Conservation (phyloP, 92 coral and sea anemone genomes). For the Epizoanthus stellaris region DNA sequence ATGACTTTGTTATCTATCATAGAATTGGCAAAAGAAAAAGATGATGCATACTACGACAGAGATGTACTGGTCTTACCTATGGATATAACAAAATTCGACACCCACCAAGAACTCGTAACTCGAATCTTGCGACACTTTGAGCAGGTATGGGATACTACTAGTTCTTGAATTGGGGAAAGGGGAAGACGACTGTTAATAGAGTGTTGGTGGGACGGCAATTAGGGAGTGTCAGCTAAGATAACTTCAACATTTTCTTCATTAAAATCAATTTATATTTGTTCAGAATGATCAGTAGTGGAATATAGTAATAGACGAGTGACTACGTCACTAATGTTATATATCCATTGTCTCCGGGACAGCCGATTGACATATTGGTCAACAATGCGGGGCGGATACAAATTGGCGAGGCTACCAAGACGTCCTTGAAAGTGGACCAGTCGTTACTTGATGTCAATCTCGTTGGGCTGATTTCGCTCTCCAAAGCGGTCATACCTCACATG, state of each 20-base stretch:
- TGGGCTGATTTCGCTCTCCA: slow-evolving; percentile 63
- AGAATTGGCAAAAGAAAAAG: not conserved
- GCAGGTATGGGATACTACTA: slow-evolving; percentile 36
- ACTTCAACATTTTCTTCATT: not conserved
- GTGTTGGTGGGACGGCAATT: too few species aligned
- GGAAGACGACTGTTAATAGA: too few species aligned
- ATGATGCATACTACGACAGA: slow-evolving; percentile 1
- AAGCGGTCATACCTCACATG: slow-evolving; percentile 72
- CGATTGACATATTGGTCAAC: slow-evolving; percentile 67
- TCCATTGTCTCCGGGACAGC: not conserved
- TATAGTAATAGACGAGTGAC: not conserved
- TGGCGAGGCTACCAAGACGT: slow-evolving; percentile 9
- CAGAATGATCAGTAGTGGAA: not conserved
- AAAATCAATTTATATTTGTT: not conserved
- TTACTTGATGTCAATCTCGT: slow-evolving; percentile 56
- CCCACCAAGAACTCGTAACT: slow-evolving; percentile 46
- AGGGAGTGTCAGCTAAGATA: not conserved
- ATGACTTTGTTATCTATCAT: not conserved
- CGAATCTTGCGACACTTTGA: slow-evolving; percentile 60
- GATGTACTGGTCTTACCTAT: slow-evolving; percentile 71
- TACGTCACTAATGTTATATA: not conserved
- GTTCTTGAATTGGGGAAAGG: too few species aligned
- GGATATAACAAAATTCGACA: slow-evolving; percentile 60
- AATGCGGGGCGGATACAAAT: slow-evolving; percentile 59
- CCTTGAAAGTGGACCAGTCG: slow-evolving; percentile 44